These are phyloP conservation scores for Mythimna lalbum DNA, from an alignment of 2,888 invertebrate genomes.

Conservation along the genomic window DNA sequence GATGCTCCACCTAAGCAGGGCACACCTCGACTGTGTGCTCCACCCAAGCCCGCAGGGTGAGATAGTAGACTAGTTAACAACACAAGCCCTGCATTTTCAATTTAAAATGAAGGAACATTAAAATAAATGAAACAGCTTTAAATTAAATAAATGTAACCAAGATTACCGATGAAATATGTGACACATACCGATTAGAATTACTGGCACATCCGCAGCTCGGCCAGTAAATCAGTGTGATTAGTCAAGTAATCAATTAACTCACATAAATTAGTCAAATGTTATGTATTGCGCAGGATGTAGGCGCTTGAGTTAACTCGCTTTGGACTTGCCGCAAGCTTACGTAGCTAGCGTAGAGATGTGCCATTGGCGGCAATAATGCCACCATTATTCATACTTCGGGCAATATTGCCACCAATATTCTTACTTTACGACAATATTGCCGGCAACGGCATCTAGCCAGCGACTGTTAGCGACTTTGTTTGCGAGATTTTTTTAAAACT, in stretches of 20 bases:
- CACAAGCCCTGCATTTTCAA: not conserved
- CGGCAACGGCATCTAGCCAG: too few species aligned
- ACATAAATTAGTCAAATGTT: slow-evolving; percentile 41
- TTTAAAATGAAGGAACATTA: not conserved
- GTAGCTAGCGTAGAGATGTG: not conserved
- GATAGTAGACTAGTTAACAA: too few species aligned
- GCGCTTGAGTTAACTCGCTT: slow-evolving; percentile 15
- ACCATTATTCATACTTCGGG: too few species aligned
- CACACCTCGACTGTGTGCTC: too few species aligned
- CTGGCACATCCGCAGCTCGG: slow-evolving; percentile 27
- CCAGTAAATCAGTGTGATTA: slow-evolving; percentile 29
- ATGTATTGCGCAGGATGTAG: slow-evolving; percentile 42
- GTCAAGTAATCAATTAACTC: slow-evolving; percentile 33
- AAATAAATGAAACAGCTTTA: not conserved
- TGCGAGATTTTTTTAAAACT: too few species aligned
- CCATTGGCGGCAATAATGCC: too few species aligned
- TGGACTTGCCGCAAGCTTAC: not conserved
- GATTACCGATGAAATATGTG: slow-evolving; percentile 22
- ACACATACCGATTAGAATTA: slow-evolving; percentile 23
- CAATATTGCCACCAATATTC: too few species aligned
- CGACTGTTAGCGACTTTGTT: too few species aligned
- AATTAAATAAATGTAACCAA: slow-evolving; percentile 12
- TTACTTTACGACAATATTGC: too few species aligned
- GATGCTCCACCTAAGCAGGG: too few species aligned
- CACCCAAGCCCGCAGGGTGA: too few species aligned